phyloP scores from a whole-genome alignment of 2,888 invertebrate species.

The Cosmopolites sordidus region DNA sequence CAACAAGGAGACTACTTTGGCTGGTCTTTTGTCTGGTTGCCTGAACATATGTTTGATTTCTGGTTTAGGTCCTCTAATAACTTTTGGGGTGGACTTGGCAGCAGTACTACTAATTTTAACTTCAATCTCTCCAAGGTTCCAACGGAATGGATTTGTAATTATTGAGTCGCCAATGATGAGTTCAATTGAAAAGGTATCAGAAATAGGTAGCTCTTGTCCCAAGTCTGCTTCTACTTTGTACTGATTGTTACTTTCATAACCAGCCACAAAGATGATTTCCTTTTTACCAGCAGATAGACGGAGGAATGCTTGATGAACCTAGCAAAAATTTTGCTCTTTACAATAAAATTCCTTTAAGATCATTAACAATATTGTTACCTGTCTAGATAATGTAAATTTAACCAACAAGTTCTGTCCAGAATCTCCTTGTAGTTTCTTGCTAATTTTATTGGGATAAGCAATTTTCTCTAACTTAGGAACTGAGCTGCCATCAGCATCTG shows the following conservation, averaged over 20 bases:
- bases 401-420: slow-evolving; percentile 78
- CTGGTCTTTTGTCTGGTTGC: slow-evolving; percentile 85
- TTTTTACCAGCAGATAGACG: slow-evolving; percentile 65
- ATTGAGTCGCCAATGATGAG: slow-evolving; percentile 89
- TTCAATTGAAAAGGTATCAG: slow-evolving; percentile 77
- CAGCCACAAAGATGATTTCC: slow-evolving; percentile 92
- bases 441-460: slow-evolving; percentile 62
- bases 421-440: slow-evolving; percentile 74
- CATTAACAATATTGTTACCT: slow-evolving; percentile 21
- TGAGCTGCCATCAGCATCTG: slow-evolving; percentile 85
- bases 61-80: slow-evolving; percentile 52
- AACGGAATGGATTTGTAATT: slow-evolving; percentile 83
- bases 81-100: slow-evolving; percentile 31
- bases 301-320: slow-evolving; percentile 84
- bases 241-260: slow-evolving; percentile 69
- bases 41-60: slow-evolving; percentile 82
- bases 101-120: slow-evolving; percentile 19
- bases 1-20: slow-evolving; percentile 80
- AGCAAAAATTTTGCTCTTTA: neutral
- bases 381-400: slow-evolving; percentile 71
- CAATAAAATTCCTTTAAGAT: no score
- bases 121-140: slow-evolving; percentile 75
- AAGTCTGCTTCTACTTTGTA: slow-evolving; percentile 88
- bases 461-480: slow-evolving; percentile 74
- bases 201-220: slow-evolving; percentile 71